Conservation (phyloP, 2,888 invertebrate genomes). For the Scaptomyza caliginosa region DNA sequence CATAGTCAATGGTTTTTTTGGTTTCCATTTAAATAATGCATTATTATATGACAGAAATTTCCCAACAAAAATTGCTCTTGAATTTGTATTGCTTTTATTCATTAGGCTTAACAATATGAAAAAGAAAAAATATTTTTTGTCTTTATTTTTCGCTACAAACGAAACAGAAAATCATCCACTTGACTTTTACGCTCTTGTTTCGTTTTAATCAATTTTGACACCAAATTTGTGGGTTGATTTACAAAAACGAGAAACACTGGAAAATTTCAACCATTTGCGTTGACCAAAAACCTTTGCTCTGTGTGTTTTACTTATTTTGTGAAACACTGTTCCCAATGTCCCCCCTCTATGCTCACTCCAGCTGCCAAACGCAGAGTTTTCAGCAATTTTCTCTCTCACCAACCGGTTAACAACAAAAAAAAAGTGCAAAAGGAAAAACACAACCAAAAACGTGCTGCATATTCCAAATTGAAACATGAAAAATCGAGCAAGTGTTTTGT, state of each 20-base stretch:
- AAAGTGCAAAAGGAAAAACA: too few relatives aligned
- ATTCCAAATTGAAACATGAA: constrained; percentile 65
- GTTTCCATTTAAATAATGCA: background rate
- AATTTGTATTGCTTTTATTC: background rate
- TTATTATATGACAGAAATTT: background rate
- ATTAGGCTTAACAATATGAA: background rate
- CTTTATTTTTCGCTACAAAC: background rate
- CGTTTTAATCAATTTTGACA: constrained; percentile 55
- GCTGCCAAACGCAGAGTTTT: constrained; percentile 27
- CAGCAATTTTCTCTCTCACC: constrained; percentile 35
- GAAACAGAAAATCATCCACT: background rate
- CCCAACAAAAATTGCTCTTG: background rate
- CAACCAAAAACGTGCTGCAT: constrained; percentile 30
- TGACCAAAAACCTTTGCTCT: constrained; percentile 3
- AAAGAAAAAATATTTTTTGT: constrained; percentile 8
- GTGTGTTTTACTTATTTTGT: background rate
- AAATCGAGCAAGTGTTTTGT: constrained; percentile 31
- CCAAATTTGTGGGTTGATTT: constrained; percentile 50
- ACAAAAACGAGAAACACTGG: constrained; percentile 15
- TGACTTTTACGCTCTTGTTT: constrained; percentile 18
- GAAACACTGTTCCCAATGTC: constrained; percentile 25
- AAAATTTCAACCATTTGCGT: constrained; percentile 28
- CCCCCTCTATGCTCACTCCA: background rate
- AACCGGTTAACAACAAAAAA: too few relatives aligned
- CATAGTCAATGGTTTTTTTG: background rate